phyloP scores from a whole-genome alignment of 2,113 vertebrate genomes.

The Varanus salvator region DNA sequence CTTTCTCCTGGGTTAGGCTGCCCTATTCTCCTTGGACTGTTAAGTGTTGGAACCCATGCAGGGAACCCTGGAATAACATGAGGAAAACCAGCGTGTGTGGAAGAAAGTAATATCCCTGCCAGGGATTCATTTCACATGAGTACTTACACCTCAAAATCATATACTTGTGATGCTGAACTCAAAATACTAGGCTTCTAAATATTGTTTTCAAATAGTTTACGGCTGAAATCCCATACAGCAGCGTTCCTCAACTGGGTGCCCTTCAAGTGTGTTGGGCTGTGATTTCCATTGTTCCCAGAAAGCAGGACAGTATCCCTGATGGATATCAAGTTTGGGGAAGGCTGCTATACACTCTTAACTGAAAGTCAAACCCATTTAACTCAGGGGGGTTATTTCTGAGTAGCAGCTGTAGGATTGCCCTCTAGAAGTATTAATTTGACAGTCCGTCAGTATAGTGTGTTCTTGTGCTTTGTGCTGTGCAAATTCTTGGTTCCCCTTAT shows the following conservation, averaged over 20 bases:
- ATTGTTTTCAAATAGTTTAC: not conserved
- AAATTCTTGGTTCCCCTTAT: not conserved
- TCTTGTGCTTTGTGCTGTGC: not conserved
- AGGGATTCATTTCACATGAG: not conserved
- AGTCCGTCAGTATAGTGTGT: not conserved
- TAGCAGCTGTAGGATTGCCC: not conserved
- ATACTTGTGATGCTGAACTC: not conserved
- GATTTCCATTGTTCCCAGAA: not conserved
- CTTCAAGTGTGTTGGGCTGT: not conserved
- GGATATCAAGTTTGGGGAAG: too few relatives aligned
- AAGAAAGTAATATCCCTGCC: not conserved
- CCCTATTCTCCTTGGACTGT: too few relatives aligned
- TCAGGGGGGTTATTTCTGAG: not conserved
- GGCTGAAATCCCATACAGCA: too few relatives aligned
- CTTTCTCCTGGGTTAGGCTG: too few relatives aligned
- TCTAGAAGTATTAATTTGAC: not conserved
- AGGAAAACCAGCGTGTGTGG: not conserved
- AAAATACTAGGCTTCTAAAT: not conserved
- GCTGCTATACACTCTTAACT: not conserved
- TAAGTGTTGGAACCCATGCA: not conserved
- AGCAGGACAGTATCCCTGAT: too few relatives aligned
- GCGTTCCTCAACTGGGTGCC: too few relatives aligned
- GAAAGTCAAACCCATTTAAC: not conserved
- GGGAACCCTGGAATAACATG: not conserved
- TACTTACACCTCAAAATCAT: not conserved